These are phyloP conservation scores for Otis tarda DNA, from an alignment of 2,113 vertebrate species.

Conservation along the genomic window DNA sequence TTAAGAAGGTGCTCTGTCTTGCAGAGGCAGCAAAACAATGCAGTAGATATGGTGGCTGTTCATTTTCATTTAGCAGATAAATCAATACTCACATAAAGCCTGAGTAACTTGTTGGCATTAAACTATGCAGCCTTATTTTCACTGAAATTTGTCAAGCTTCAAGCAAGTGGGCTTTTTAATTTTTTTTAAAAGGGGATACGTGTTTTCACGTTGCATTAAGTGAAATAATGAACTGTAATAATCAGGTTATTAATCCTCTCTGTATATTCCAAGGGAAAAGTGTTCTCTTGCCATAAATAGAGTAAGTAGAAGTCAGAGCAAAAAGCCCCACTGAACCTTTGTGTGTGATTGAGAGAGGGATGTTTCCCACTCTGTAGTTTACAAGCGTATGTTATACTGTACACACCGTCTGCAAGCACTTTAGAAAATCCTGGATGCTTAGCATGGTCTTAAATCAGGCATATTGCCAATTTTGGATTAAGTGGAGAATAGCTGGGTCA, in stretches of 20 bases:
- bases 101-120: slow-evolving; percentile 75
- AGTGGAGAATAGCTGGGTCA: slow-evolving; percentile 38
- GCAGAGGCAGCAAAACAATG: slow-evolving; percentile 67
- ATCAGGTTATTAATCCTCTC: slow-evolving; percentile 11
- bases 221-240: slow-evolving; percentile 29
- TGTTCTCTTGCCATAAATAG: neutral
- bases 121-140: slow-evolving; percentile 57
- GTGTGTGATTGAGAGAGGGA: neutral
- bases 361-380: neutral
- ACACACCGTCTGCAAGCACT: slow-evolving; percentile 51
- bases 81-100: slow-evolving; percentile 73
- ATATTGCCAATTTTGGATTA: slow-evolving; percentile 50
- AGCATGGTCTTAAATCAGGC: slow-evolving; percentile 54
- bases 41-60: slow-evolving; percentile 45
- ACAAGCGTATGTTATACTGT: neutral
- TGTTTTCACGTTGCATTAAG: neutral
- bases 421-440: slow-evolving; percentile 48
- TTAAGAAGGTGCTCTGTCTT: slow-evolving; percentile 46
- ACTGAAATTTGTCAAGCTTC: slow-evolving; percentile 62
- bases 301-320: neutral
- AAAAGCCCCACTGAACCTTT: neutral
- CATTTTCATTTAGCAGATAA: slow-evolving; percentile 67
- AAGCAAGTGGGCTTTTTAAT: neutral
- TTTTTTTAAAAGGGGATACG: neutral
- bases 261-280: neutral